A percentile compares a stretch with the other conserved stretches of the same genome.
Conservation (phyloP, 23 tunicate genomes). For the Diplosoma virens region DNA sequence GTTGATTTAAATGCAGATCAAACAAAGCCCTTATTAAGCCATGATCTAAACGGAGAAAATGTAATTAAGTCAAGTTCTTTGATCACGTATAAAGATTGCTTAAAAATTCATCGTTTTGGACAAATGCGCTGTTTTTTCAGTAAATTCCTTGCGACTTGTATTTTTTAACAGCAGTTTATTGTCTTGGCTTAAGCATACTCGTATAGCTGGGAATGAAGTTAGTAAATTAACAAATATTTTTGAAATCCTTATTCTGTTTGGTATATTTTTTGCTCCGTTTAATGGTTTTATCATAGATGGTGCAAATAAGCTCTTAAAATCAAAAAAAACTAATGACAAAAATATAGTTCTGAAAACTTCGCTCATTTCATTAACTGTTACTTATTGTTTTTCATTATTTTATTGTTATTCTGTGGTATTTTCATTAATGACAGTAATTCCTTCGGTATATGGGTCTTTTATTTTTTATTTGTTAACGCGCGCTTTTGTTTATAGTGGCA, state of each 20-base stretch:
- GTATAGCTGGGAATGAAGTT: neutral
- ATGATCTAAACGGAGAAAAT: too few relatives aligned
- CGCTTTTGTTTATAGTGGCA: conserved; percentile 22
- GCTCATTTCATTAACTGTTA: neutral
- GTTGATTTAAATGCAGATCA: too few relatives aligned
- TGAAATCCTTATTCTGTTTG: conserved; percentile 4
- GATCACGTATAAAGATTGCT: conserved; percentile 9
- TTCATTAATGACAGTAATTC: neutral
- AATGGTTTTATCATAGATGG: conserved; percentile 30
- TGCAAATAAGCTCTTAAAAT: neutral
- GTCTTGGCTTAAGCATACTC: conserved; percentile 14
- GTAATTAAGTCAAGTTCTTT: too few relatives aligned
- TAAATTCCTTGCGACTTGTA: neutral
- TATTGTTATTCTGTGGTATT: neutral
- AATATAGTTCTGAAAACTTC: neutral
- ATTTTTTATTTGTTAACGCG: neutral
- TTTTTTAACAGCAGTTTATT: too few relatives aligned
- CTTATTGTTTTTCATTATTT: neutral
- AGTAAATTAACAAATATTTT: conserved; percentile 14
- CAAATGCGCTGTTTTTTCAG: conserved; percentile 18
- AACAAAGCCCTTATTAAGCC: too few relatives aligned
- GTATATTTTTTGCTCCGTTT: conserved; percentile 26
- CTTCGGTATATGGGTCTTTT: conserved; percentile 3
- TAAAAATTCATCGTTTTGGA: conserved; percentile 12
- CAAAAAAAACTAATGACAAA: neutral